Evolutionary conservation across 2,888 invertebrate genomes (phyloP), one percentile per base, ranked within the genome.

Genomic region (Shargacucullia verbasci): DNA sequence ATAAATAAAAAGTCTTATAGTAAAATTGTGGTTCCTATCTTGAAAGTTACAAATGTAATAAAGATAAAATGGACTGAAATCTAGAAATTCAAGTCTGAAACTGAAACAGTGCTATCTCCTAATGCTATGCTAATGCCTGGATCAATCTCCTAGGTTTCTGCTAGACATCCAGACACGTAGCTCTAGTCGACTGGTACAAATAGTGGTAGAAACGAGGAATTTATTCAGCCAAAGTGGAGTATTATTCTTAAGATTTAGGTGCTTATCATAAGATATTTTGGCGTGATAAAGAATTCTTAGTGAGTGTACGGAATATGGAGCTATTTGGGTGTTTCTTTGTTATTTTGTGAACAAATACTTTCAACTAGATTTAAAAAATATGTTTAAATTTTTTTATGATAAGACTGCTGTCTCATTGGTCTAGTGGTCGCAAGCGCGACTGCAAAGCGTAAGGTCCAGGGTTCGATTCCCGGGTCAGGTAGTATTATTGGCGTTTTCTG

Each of bases 121-220:
- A 65, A 72, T 61, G 59, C 63, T 82, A 88, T 86, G 87, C 82
- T 84, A 87, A 87, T 88, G 79, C 76, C 61, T 64, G 80, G 83
- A 86, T 89, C 88, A 84, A 87, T 89, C 87, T 85, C 78, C 64
- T 60, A 79, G 80, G 73, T 73, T 76, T 62, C 61, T 62, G 15
- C 44, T 49, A 53, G 55, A 53, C 60, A 29, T 29, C 29, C 9
- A 50, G 71, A 72, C 76, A 61, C 53, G 76, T 73, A 56, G 50
- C 56, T 59, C 35, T 20, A 37, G 39, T 43, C 1, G 74, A 75
- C 79, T 77, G 70, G 62, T 57, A 82, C 81, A 83, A 83, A 84
- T 82, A 80, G 79, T 63, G 37, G 54, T 47, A 40, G 38, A 44
- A 73, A 81, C 76, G 77, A 70, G 69, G 52, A 73, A 72, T 79